Conservation (phyloP, 2,888 invertebrate genomes). For the Sinohyriopsis cumingii region DNA sequence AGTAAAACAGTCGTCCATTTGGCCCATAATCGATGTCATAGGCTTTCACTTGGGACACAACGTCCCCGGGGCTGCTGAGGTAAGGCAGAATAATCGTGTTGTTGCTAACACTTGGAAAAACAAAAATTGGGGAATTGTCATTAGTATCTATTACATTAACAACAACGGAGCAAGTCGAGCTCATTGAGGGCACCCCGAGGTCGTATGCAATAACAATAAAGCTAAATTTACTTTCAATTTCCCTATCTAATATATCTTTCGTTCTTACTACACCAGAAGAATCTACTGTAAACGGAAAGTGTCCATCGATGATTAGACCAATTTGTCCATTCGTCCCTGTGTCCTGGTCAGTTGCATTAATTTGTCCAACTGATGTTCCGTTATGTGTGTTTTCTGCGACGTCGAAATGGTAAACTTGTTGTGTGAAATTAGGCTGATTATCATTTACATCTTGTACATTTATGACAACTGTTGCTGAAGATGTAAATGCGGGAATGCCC, state of each 20-base stretch:
- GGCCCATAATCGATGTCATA: slow-evolving; percentile 40
- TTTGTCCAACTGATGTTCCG: slow-evolving; percentile 25
- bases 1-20: slow-evolving; percentile 39
- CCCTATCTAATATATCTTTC: slow-evolving; percentile 45
- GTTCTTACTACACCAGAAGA: slow-evolving; percentile 43
- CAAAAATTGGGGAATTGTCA: slow-evolving; percentile 54
- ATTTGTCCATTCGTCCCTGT: slow-evolving; percentile 44
- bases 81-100: slow-evolving; percentile 44
- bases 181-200: slow-evolving; percentile 43
- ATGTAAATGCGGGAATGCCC: slow-evolving; percentile 42
- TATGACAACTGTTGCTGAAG: slow-evolving; percentile 40
- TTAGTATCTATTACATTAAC: slow-evolving; percentile 50
- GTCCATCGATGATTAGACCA: slow-evolving; percentile 24
- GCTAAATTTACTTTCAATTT: slow-evolving; percentile 39
- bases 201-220: slow-evolving; percentile 50
- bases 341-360: slow-evolving; percentile 42
- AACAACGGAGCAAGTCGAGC: slow-evolving; percentile 42
- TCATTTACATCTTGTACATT: slow-evolving; percentile 41
- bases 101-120: slow-evolving; percentile 53
- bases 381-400: slow-evolving; percentile 32
- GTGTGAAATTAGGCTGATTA: slow-evolving; percentile 36
- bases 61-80: slow-evolving; percentile 26
- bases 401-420: slow-evolving; percentile 30
- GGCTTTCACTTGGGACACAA: slow-evolving; percentile 39
- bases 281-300: slow-evolving; percentile 42